Conservation (phyloP, 2,797 vertebrate species). For the Gallinago stenura region DNA sequence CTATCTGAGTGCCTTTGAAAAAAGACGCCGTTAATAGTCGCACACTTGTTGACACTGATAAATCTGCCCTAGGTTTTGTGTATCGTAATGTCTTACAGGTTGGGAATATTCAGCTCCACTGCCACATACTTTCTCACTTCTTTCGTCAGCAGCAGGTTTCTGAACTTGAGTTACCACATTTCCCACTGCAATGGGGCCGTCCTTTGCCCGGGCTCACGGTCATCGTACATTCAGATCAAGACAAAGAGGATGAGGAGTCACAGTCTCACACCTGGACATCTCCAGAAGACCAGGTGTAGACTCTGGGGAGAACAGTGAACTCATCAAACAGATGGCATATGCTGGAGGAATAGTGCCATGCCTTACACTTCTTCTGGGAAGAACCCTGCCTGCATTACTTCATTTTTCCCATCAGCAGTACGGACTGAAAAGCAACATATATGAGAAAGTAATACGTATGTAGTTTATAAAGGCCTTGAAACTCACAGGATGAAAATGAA, state of each 20-base stretch:
- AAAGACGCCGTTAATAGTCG: background rate
- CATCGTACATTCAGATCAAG: background rate
- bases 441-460: background rate
- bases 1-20: background rate
- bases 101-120: background rate
- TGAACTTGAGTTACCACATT: background rate
- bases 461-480: slow-evolving; percentile 18
- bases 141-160: background rate
- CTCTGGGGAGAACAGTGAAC: background rate
- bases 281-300: background rate
- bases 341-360: background rate
- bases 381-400: background rate
- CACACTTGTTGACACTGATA: background rate
- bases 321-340: background rate
- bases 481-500: slow-evolving; percentile 49
- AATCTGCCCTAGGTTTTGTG: background rate
- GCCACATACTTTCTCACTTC: background rate
- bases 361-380: background rate
- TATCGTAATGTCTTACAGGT: background rate
- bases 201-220: accelerated
- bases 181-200: background rate
- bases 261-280: background rate
- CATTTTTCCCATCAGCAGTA: background rate
- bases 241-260: background rate
- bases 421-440: background rate